Base-by-base conservation (phyloP, 1,140 invertebrate genomes). In the Cydia strobilella region DNA sequence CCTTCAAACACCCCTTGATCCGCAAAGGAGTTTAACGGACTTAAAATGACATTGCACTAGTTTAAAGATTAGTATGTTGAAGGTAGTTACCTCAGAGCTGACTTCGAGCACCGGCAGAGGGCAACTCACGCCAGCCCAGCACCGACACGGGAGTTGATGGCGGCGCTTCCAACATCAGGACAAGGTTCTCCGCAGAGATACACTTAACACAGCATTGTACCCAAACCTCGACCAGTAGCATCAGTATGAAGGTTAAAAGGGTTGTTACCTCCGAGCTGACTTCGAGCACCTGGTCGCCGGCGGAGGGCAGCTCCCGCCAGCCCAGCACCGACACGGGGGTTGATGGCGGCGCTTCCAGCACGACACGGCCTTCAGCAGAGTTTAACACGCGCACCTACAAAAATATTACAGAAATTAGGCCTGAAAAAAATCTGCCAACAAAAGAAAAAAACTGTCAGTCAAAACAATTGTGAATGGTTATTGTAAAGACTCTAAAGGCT, bases 21-120 rank as follows among this genome's bases (percentile, higher is more conserved):
- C 27, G 0, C 3, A 27, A 27, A 27, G 12, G 7, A 42, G 0
- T 45, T 45, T 45, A 45, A 45, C 42, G 3, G 10, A 45, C 5
- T 6, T 31, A 31, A 31, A 4, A 27, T 27, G 27, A 27, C 27
- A 27, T n/a, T n/a, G n/a, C n/a, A n/a, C n/a, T n/a, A n/a, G n/a
- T n/a, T n/a, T n/a, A n/a, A n/a, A n/a, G n/a, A n/a, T n/a, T n/a
- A n/a, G n/a, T n/a, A n/a, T n/a, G n/a, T n/a, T n/a, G n/a, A n/a
- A n/a, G n/a, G n/a, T n/a, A n/a, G 51, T 18, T 76, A 94, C 94
- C 93, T 98, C 97, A 27, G 93, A 94, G 69, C 95, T 93, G 4
- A 98, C 97, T 94, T 99, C 96, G 7, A 98, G 87, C n/a, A n/a
- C n/a, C 99, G 65, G 98, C 97, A 20, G 95, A 86, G 0, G 99